Base-by-base conservation (phyloP, 2,113 vertebrate species). In the Monopterus albus region DNA sequence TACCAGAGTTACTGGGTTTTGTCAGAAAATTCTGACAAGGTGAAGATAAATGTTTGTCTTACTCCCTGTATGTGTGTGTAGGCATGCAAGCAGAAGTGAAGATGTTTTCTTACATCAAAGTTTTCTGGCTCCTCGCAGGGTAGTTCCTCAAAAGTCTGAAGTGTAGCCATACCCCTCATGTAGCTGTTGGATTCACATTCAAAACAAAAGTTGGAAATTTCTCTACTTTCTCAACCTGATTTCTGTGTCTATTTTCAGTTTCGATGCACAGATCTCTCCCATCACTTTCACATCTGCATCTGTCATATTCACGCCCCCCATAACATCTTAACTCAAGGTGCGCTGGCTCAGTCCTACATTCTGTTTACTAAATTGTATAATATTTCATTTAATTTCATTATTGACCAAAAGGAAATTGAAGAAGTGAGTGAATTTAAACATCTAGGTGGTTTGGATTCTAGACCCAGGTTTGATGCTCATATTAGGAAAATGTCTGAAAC, bases 91-190 rank as follows among this genome's bases (percentile, higher is more conserved):
- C 35, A 57, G 52, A 70, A 50, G 67, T 77, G 35, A 33, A 39
- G 36, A 43, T 40, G 42, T 56, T 36, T 52, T 60, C 80, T 91
- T 66, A 89, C 90, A 1, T 90, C 71, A 18, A 31, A 63, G 36
- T 23, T 33, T 18, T 49, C 65, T 20, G 52, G 45, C 21, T 87
- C 87, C 57, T 76, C 14, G 3, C 69, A 85, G 13, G 78, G 49
- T 1, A 79, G 60, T 33, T 91, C 84, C 55, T 91, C 88, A 85
- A 91, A 91, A 3, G 82, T 85, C 59, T 82, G 81, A 13, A 90
- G 88, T 13, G 70, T 83, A 61, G 72, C 81, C 83, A 90, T 71
- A 3, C 62, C 74, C 11, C 86, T 83, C 90, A 91, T 89, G 76
- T 91, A 91, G 63, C 90, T 91, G 13, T 33, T 18, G 12, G 14